Base-by-base conservation (phyloP, 2,888 invertebrate species). In the Tenthredo mesomela region DNA sequence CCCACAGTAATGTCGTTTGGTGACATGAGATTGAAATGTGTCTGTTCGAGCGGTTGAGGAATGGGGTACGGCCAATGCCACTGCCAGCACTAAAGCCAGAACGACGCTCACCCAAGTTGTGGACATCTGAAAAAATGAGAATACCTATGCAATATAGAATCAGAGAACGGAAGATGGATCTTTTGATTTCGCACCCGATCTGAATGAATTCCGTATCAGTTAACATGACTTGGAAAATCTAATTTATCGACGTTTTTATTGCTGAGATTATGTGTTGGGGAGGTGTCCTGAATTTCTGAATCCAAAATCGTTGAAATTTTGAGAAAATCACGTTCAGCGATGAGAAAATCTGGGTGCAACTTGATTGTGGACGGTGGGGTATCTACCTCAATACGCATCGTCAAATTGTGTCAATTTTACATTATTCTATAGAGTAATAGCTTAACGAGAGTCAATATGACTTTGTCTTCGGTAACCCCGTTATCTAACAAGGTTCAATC, bases 1-100 rank as follows among this genome's bases (percentile, higher is more conserved):
- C 73, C 94, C 94, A 87, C 94, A 94, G 87, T 93, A 93, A 84
- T 91, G 91, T 25, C 88, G 89, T 50, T 84, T 7, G 10, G 3
- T 90, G 71, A 89, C 87, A 25, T 86, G 86, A 84, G 88, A 89
- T n/a, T 89, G 89, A 73, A 88, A 89, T 3, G 89, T 78, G 82
- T 90, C 89, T 43, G 88, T 88, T 84, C 90, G 90, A 54, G 90
- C 89, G 65, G 87, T 87, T 65, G 89, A 87, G 67, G 89, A 86
- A 86, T 91, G 87, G 61, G 89, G 84, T 78, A 88, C 84, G 84
- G 91, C 85, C 84, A 91, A 88, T 84, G 87, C 87, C 87, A 89
- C 86, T 82, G 88, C 86, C 85, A 92, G 87, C 87, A 89, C 86
- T 85, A 92, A 86, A 86, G 86, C 89, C 86, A 90, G 85, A 87